Conservation (phyloP, 2,888 invertebrate genomes). For the Sarcophaga caerulescens region DNA sequence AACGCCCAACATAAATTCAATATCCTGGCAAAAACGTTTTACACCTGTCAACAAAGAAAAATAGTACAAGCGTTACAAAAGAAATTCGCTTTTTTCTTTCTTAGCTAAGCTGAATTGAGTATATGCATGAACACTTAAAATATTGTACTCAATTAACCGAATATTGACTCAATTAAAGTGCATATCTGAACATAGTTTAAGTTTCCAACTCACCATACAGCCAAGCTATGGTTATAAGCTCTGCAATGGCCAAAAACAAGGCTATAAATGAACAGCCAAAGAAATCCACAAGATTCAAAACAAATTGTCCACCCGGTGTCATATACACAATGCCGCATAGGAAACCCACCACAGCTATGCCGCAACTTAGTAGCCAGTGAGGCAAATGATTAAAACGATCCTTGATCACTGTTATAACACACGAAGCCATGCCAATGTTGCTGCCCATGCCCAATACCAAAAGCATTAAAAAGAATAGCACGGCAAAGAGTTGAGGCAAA, state of each 20-base stretch:
- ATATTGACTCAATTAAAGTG: no score
- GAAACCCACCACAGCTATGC: slow-evolving; percentile 82
- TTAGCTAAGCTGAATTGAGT: no score
- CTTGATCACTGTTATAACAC: slow-evolving; percentile 81
- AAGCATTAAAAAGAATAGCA: slow-evolving; percentile 84
- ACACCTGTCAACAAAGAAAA: slow-evolving; percentile 80
- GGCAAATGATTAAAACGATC: slow-evolving; percentile 81
- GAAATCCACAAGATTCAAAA: slow-evolving; percentile 87
- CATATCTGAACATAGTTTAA: no score
- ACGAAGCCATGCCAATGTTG: slow-evolving; percentile 81
- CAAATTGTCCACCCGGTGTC: slow-evolving; percentile 88
- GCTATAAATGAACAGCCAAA: slow-evolving; percentile 90
- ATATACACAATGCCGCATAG: slow-evolving; percentile 84
- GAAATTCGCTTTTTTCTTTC: no score
- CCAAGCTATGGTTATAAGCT: slow-evolving; percentile 87
- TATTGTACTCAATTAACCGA: no score
- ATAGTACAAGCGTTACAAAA: not conserved
- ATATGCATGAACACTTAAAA: no score
- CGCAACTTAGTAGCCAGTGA: slow-evolving; percentile 82
- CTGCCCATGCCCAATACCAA: slow-evolving; percentile 82
- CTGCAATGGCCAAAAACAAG: slow-evolving; percentile 85
- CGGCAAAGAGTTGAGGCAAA: slow-evolving; percentile 83
- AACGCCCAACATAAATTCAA: slow-evolving; percentile 90
- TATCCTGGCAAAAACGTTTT: slow-evolving; percentile 86
- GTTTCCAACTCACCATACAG: slow-evolving; percentile 84